Evolutionary conservation across 2,113 vertebrate genomes (phyloP).

Genomic region (Vombatus ursinus): DNA sequence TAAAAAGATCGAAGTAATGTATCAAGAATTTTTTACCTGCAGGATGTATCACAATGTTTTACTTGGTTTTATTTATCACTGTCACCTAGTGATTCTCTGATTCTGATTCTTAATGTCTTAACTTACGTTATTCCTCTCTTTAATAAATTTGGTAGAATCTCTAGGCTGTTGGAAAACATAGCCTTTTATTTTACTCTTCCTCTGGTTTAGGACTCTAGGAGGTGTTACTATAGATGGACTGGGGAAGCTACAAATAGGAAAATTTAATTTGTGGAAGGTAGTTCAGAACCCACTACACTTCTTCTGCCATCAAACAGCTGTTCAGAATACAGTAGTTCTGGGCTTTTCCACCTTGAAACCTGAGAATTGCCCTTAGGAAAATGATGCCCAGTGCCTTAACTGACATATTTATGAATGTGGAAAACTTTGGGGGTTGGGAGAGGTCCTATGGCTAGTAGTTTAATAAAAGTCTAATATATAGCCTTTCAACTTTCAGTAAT

Average conservation of each 20-base stretch:
- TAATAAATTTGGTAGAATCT: not conserved
- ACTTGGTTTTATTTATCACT: not conserved
- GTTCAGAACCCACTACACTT: not conserved
- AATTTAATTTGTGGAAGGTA: not conserved
- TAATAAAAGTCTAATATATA: not conserved
- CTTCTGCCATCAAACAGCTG: too few species aligned
- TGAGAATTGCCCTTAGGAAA: not conserved
- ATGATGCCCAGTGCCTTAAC: not conserved
- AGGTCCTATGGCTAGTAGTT: not conserved
- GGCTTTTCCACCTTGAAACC: not conserved
- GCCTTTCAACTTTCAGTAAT: slow-evolving; percentile 7
- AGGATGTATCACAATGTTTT: not conserved
- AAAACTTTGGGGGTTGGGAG: not conserved
- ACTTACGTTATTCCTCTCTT: not conserved
- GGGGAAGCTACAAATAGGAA: not conserved
- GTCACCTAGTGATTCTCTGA: not conserved
- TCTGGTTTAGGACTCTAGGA: not conserved
- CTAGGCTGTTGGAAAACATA: not conserved
- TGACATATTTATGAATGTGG: not conserved
- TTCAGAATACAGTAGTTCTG: not conserved
- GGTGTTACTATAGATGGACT: not conserved
- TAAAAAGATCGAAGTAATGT: not conserved
- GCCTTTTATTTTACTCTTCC: slow-evolving; percentile 19
- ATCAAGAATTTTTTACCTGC: not conserved
- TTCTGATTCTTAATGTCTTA: not conserved